These are phyloP conservation scores for Corythornis vintsioides DNA, from an alignment of 2,113 vertebrate species.

Conservation along the genomic window DNA sequence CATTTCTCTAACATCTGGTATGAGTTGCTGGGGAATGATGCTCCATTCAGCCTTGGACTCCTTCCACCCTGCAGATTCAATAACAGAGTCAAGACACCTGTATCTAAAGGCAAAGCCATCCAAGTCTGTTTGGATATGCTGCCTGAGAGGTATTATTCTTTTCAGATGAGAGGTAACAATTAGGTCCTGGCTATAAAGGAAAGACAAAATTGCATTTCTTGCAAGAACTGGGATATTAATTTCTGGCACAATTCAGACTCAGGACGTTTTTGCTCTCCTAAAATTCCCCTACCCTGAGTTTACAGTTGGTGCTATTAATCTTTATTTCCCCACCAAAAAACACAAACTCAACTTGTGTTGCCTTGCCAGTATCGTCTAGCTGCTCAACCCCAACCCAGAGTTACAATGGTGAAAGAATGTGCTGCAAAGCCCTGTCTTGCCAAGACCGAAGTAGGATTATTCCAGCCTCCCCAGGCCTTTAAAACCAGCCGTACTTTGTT, in stretches of 20 bases:
- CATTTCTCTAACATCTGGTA: slow-evolving; percentile 12
- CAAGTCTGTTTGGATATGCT: not conserved
- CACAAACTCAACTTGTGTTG: not conserved
- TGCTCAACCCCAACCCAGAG: not conserved
- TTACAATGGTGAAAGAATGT: slow-evolving; percentile 1
- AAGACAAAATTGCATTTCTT: not conserved
- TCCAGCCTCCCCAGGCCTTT: not conserved
- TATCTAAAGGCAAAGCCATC: not conserved
- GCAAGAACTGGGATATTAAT: not conserved
- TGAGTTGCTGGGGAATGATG: not conserved
- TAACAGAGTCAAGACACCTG: slow-evolving; percentile 46
- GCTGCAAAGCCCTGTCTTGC: not conserved
- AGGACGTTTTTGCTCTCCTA: not conserved
- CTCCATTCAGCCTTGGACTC: not conserved
- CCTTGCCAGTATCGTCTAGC: not conserved
- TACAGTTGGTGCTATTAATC: not conserved
- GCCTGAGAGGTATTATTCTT: not conserved
- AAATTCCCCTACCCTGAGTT: not conserved
- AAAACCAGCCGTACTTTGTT: not conserved
- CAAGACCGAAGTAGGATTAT: not conserved
- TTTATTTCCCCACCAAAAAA: slow-evolving; percentile 3
- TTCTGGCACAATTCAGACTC: not conserved
- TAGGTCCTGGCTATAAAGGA: not conserved
- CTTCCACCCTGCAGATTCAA: not conserved
- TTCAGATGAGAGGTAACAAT: not conserved